phyloP scores from a whole-genome alignment of 2,888 invertebrate species.

The Emmelina monodactyla region DNA sequence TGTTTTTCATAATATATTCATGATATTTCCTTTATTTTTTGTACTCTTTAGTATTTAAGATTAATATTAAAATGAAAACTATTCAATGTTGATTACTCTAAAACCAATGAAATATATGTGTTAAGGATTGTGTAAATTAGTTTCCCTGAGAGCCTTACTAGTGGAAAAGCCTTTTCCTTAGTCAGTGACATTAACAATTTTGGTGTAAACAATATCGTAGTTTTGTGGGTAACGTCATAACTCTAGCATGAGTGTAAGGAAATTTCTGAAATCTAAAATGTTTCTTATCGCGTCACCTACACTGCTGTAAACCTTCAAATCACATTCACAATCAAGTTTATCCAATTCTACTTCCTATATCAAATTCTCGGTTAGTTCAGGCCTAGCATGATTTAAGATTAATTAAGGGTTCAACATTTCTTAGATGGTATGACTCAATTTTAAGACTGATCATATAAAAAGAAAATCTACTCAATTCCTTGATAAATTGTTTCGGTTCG shows the following conservation, averaged over 20 bases:
- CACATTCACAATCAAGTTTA: not conserved
- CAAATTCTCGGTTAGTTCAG: constrained; percentile 30
- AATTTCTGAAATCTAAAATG: too few relatives aligned
- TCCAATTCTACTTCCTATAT: not conserved
- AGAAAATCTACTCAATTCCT: constrained; percentile 30
- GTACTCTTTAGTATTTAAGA: constrained; percentile 65
- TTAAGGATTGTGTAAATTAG: constrained; percentile 58
- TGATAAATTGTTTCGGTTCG: constrained; percentile 39
- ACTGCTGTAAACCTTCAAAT: not conserved
- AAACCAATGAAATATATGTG: constrained; percentile 57
- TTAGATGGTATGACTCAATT: constrained; percentile 66
- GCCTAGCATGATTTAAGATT: constrained; percentile 54
- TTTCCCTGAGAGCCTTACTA: constrained; percentile 64
- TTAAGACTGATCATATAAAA: constrained; percentile 66
- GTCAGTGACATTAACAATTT: constrained; percentile 25
- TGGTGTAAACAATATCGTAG: not conserved
- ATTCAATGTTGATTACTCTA: constrained; percentile 66
- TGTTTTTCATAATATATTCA: constrained; percentile 66
- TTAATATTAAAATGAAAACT: constrained; percentile 61
- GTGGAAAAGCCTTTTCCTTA: constrained; percentile 59
- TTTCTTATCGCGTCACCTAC: not conserved
- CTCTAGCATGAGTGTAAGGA: not conserved
- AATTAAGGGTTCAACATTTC: constrained; percentile 55
- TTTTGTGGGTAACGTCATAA: constrained; percentile 22
- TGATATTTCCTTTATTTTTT: constrained; percentile 67